phyloP scores from a whole-genome alignment of 1,140 invertebrate genomes.

The Oryctes rhinoceros region DNA sequence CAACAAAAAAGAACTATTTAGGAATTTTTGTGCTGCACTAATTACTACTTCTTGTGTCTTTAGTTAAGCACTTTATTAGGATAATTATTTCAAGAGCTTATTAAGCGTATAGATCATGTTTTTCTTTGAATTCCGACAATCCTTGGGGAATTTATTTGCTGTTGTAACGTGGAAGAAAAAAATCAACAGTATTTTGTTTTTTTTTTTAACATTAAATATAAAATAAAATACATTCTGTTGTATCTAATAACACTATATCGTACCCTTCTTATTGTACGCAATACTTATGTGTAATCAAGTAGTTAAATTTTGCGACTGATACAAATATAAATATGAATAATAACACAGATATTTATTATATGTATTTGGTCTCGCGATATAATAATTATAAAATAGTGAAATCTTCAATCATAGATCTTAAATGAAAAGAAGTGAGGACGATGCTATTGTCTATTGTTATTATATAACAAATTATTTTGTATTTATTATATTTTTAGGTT shows the following conservation, averaged over 20 bases:
- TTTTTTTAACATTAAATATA: neutral
- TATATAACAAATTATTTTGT: slow-evolving; percentile 34
- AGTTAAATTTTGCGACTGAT: neutral
- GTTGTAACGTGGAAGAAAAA: no score
- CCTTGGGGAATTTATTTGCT: neutral
- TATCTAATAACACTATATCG: neutral
- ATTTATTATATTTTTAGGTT: slow-evolving; percentile 28
- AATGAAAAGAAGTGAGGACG: neutral
- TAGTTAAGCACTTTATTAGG: slow-evolving; percentile 6
- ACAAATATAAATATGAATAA: neutral
- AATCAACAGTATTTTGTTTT: neutral
- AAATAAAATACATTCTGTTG: neutral
- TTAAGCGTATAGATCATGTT: neutral
- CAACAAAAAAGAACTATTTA: slow-evolving; percentile 4
- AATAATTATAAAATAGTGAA: neutral
- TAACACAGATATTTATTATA: neutral
- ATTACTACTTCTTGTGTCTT: neutral
- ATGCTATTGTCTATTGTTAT: slow-evolving; percentile 14
- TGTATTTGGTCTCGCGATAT: slow-evolving; percentile 12
- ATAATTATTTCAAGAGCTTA: slow-evolving; percentile 15
- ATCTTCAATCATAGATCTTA: neutral
- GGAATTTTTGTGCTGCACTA: slow-evolving; percentile 28
- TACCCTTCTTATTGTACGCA: slow-evolving; percentile 1
- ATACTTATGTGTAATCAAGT: slow-evolving; percentile 8
- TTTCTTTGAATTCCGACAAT: neutral